phyloP scores from a whole-genome alignment of 2,113 vertebrate genomes.

The Xiphophorus maculatus region DNA sequence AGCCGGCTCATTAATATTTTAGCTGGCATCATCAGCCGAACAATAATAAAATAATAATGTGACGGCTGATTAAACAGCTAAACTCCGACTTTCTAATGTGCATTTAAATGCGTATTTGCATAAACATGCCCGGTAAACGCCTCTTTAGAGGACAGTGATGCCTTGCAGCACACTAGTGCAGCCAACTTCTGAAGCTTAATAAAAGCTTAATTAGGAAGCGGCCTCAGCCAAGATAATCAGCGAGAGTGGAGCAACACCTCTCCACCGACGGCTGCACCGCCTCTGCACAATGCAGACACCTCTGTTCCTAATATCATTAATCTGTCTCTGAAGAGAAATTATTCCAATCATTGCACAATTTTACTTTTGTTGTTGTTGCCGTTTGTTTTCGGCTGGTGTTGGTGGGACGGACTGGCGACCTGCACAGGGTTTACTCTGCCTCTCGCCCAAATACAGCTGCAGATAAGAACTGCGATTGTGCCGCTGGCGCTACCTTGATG shows the following conservation, averaged over 20 bases:
- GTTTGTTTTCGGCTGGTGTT: too few relatives aligned
- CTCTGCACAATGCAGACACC: conserved; percentile 33
- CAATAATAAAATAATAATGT: conserved; percentile 83
- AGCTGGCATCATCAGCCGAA: conserved; percentile 78
- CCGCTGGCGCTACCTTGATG: too few relatives aligned
- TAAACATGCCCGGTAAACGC: conserved; percentile 78
- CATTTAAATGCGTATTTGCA: conserved; percentile 81
- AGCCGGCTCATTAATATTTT: conserved; percentile 81
- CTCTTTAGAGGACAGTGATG: conserved; percentile 75
- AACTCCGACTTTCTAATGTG: conserved; percentile 76
- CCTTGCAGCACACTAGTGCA: conserved; percentile 67
- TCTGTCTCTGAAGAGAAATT: conserved; percentile 35
- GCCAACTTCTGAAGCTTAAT: conserved; percentile 76
- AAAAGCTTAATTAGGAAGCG: conserved; percentile 74
- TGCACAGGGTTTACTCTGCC: too few relatives aligned
- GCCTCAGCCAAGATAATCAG: conserved; percentile 51
- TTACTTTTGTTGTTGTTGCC: not conserved
- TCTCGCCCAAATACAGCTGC: too few relatives aligned
- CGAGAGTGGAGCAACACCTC: conserved; percentile 46
- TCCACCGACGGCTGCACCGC: conserved; percentile 29
- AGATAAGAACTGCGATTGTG: too few relatives aligned
- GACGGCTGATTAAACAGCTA: conserved; percentile 82
- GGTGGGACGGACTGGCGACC: too few relatives aligned
- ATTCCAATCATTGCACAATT: conserved; percentile 18
- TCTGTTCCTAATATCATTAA: conserved; percentile 26